phyloP scores from a whole-genome alignment of 2,888 invertebrate species.

The Cacoxenus indagator region DNA sequence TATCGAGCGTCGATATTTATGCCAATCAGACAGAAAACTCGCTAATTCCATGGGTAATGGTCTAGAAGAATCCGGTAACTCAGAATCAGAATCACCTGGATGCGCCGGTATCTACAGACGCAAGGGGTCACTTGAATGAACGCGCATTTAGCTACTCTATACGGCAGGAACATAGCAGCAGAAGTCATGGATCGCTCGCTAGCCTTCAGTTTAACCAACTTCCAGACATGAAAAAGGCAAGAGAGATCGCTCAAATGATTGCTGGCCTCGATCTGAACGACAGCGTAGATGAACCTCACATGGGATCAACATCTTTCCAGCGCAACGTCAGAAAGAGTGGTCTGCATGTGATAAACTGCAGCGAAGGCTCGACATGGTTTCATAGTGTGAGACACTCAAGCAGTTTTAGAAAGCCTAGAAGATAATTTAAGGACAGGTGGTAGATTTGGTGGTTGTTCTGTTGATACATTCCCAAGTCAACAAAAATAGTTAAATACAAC shows the following conservation, averaged over 20 bases:
- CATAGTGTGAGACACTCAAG: constrained; percentile 59
- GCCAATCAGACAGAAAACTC: constrained; percentile 74
- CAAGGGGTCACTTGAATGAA: constrained; percentile 92
- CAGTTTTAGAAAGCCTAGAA: constrained; percentile 69
- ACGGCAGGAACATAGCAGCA: constrained; percentile 91
- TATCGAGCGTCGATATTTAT: constrained; percentile 73
- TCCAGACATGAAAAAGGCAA: constrained; percentile 88
- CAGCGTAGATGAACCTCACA: constrained; percentile 72
- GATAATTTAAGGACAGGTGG: constrained; percentile 66
- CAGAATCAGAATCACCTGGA: constrained; percentile 74
- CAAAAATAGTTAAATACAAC: no score
- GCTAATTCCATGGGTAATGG: constrained; percentile 80
- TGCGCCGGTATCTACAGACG: constrained; percentile 90
- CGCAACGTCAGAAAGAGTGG: constrained; percentile 61
- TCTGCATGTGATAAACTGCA: constrained; percentile 55
- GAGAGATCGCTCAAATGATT: constrained; percentile 93
- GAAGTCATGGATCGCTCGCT: constrained; percentile 92
- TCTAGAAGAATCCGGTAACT: constrained; percentile 71
- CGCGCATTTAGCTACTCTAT: constrained; percentile 95
- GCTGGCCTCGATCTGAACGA: constrained; percentile 89
- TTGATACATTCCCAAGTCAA: no score
- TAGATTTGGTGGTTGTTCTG: no score
- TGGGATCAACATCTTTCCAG: constrained; percentile 71
- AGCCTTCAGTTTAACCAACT: constrained; percentile 92
- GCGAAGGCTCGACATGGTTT: constrained; percentile 37